Conservation (phyloP, 2,888 invertebrate genomes). For the Plagodis dolabraria region DNA sequence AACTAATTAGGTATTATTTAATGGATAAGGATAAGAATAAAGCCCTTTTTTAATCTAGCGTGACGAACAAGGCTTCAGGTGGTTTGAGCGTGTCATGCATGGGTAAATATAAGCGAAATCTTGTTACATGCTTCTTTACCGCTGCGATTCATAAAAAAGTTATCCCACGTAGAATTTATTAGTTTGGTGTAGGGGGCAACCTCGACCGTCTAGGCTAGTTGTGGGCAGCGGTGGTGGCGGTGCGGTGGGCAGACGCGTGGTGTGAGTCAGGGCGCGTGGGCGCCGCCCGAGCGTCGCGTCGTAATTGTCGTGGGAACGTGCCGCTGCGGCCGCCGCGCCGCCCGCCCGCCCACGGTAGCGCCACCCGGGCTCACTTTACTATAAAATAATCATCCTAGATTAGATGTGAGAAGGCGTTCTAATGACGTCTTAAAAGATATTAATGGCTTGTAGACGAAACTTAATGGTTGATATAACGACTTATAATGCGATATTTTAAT, state of each 20-base stretch:
- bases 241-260: conserved; percentile 30
- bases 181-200: conserved; percentile 4
- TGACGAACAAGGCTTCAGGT: too few relatives aligned
- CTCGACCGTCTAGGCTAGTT: conserved; percentile 14
- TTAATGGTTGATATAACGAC: not conserved
- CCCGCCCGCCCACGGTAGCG: conserved; percentile 41
- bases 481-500: not conserved
- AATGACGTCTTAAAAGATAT: conserved; percentile 11
- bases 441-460: conserved; percentile 1
- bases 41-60: too few relatives aligned
- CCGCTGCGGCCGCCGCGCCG: conserved; percentile 38
- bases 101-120: too few relatives aligned
- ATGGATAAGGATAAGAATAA: too few relatives aligned
- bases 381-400: conserved; percentile 17
- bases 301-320: conserved; percentile 80
- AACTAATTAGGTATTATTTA: too few relatives aligned
- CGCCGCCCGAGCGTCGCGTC: conserved; percentile 38
- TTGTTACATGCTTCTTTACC: too few relatives aligned
- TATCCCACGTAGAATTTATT: not conserved
- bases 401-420: conserved; percentile 14
- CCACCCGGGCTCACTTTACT: conserved; percentile 35
- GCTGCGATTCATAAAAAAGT: too few relatives aligned
- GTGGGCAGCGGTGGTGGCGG: conserved; percentile 4
- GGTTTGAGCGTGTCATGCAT: too few relatives aligned
- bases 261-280: conserved; percentile 59